Percentiles rank a stretch among this genome's conserved stretches.
phyloP scores from a whole-genome alignment of 2,113 vertebrate genomes.

The Heterochromis multidens region DNA sequence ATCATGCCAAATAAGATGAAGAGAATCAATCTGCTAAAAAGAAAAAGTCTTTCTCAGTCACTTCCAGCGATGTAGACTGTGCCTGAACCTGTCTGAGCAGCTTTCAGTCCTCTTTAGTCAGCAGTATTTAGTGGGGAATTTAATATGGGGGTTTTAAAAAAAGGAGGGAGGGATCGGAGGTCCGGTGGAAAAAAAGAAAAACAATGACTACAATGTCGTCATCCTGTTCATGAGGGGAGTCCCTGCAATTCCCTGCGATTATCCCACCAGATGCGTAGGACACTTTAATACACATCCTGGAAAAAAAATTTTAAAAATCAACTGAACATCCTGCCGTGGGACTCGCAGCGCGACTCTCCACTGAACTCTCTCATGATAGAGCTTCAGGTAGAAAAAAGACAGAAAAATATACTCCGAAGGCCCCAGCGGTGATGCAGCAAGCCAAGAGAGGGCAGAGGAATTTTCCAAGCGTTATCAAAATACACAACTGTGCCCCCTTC shows the following conservation, averaged over 20 bases:
- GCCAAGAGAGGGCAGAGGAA: slow-evolving; percentile 36
- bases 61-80: neutral
- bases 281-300: slow-evolving; percentile 60
- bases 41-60: slow-evolving; percentile 12
- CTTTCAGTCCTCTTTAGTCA: slow-evolving; percentile 37
- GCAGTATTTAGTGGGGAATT: slow-evolving; percentile 15
- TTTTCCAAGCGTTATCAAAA: slow-evolving; percentile 53
- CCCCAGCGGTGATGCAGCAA: slow-evolving; percentile 7
- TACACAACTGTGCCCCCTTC: slow-evolving; percentile 23
- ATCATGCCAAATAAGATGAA: slow-evolving; percentile 1
- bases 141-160: neutral
- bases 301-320: slow-evolving; percentile 3
- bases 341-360: slow-evolving; percentile 1
- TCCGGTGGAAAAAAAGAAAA: slow-evolving; percentile 7
- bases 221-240: slow-evolving; percentile 54
- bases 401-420: slow-evolving; percentile 23
- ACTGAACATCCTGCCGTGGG: slow-evolving; percentile 46
- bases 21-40: neutral
- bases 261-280: slow-evolving; percentile 51
- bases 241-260: slow-evolving; percentile 22
- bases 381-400: slow-evolving; percentile 8
- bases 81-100: neutral
- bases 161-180: neutral
- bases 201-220: slow-evolving; percentile 50
- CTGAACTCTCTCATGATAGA: slow-evolving; percentile 43